A percentile compares a stretch with the other conserved stretches of the same genome.
Conservation (phyloP, 2,113 vertebrate genomes). For the Pimephales promelas region DNA sequence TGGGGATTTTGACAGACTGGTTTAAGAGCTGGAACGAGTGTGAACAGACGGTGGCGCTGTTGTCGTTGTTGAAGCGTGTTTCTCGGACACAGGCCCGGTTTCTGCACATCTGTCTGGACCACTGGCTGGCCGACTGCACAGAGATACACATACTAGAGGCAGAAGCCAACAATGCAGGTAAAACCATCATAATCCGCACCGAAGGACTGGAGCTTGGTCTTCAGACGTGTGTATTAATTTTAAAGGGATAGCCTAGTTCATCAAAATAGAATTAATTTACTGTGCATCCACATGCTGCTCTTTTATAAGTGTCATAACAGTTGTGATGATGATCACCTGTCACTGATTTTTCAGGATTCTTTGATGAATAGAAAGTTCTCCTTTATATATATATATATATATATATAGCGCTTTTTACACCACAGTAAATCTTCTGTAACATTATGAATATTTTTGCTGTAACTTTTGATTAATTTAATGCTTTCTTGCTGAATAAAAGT, state of each 20-base stretch:
- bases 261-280: neutral
- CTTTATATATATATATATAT: too few relatives aligned
- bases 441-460: too few relatives aligned
- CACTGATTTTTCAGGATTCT: too few relatives aligned
- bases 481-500: too few relatives aligned
- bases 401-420: too few relatives aligned
- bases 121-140: slow-evolving; percentile 91
- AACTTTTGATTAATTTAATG: too few relatives aligned
- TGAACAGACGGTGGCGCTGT: slow-evolving; percentile 94
- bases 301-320: too few relatives aligned
- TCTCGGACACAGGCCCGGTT: slow-evolving; percentile 94
- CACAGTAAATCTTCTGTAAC: too few relatives aligned
- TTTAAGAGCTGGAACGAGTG: slow-evolving; percentile 98
- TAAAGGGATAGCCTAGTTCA: neutral
- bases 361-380: too few relatives aligned
- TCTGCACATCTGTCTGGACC: slow-evolving; percentile 95
- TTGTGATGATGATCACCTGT: too few relatives aligned
- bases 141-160: slow-evolving; percentile 93
- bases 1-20: slow-evolving; percentile 93
- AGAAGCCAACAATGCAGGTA: slow-evolving; percentile 95
- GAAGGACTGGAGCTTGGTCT: neutral
- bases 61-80: slow-evolving; percentile 90
- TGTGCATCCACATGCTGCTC: neutral
- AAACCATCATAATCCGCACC: slow-evolving; percentile 48
- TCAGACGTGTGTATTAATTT: neutral